Base-by-base conservation (phyloP, 2,888 invertebrate species). In the Cheilosia grossa region DNA sequence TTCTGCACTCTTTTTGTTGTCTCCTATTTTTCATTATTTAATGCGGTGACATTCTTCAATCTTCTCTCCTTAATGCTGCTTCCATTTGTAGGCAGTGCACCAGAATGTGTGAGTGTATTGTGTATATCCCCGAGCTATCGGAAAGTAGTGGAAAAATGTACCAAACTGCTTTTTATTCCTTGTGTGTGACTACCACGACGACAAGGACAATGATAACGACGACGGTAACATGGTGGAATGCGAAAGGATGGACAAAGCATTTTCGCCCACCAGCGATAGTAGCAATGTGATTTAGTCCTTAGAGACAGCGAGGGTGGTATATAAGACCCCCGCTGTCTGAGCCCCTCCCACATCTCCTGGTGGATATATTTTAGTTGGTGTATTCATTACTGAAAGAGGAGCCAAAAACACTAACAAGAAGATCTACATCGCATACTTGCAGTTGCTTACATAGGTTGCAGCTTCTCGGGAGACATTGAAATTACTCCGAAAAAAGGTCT, bases 1-100 rank as follows among this genome's bases (percentile, higher is more conserved):
- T 30, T 40, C 37, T 51, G 24, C 61, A 33, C 27, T 15, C 21
- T 47, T 73, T 42, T 67, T 69, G 69, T 79, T 75, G 83, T 83
- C 74, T 83, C 51, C 58, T 74, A 79, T 79, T 83, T 82, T 83
- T 83, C 79, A 83, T 83, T 83, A 74, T 83, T 74, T 80, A 80
- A 70, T 83, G 80, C 69, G 80, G 80, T 83, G 83, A 83, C 83
- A 80, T 80, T 79, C 74, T 66, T 74, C 58, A 9, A 63, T 73
- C 54, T 44, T 66, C 54, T 59, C 30, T 56, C 51, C 51, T 17
- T 9, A 37, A 47, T 24, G 4, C 42, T 54, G 72, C 70, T 64
- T 75, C 59, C 72, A 66, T 72, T 64, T 30, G 15, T 40, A 17
- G 19, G 7, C 33, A 54, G 30, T 19, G 1, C 15, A n/a, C 3